phyloP scores from a whole-genome alignment of 2,113 vertebrate genomes.

The Dipodomys spectabilis region DNA sequence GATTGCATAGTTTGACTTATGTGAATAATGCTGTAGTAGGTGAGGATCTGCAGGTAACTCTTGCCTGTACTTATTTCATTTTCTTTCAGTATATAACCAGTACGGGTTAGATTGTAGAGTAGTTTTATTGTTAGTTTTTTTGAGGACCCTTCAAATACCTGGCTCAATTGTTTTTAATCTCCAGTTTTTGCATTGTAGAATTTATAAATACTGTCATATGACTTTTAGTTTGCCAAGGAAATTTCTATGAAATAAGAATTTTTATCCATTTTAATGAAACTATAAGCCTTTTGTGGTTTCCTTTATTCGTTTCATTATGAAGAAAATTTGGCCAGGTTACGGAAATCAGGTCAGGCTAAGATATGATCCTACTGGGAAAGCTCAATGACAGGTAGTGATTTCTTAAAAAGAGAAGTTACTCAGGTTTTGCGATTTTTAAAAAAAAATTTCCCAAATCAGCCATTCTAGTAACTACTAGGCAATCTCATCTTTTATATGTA shows the following conservation, averaged over 20 bases:
- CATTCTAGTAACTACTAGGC: background rate
- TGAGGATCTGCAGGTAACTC: too few relatives aligned
- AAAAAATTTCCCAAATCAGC: background rate
- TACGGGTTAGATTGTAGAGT: too few relatives aligned
- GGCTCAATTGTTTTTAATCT: conserved; percentile 1
- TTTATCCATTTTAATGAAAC: conserved; percentile 78
- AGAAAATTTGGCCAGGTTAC: conserved; percentile 74
- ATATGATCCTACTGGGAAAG: conserved; percentile 37
- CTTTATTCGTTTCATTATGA: conserved; percentile 76
- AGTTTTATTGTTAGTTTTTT: too few relatives aligned
- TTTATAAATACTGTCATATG: conserved; percentile 12
- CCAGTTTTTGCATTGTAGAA: conserved; percentile 35
- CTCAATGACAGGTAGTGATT: conserved; percentile 41
- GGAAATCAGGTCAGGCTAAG: conserved; percentile 70
- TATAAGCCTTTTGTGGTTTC: conserved; percentile 70
- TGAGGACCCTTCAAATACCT: background rate
- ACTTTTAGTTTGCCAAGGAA: conserved; percentile 41
- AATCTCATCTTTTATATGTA: background rate
- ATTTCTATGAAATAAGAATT: conserved; percentile 71
- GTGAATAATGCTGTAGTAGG: too few relatives aligned
- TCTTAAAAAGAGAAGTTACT: conserved; percentile 57
- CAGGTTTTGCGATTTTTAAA: background rate
- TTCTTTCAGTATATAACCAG: too few relatives aligned
- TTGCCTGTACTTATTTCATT: too few relatives aligned
- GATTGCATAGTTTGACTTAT: too few relatives aligned